phyloP scores from a whole-genome alignment of 2,797 vertebrate species.

The Hemitrygon akajei region DNA sequence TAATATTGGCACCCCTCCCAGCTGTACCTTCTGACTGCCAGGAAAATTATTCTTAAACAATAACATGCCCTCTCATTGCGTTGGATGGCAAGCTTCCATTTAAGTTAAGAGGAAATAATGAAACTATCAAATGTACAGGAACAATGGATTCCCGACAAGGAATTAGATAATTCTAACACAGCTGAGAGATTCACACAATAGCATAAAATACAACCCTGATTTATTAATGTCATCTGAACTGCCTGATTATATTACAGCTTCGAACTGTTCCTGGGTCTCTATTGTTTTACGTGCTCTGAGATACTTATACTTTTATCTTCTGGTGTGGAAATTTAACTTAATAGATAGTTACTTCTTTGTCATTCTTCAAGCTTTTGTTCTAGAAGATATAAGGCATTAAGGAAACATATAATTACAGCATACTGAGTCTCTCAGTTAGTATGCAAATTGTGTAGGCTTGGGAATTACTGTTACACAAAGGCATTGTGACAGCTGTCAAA shows the following conservation, averaged over 20 bases:
- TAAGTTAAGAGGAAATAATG: not conserved
- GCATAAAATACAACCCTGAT: not conserved
- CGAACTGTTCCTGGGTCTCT: not conserved
- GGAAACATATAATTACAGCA: not conserved
- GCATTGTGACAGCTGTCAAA: not conserved
- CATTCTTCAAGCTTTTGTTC: not conserved
- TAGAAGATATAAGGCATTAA: not conserved
- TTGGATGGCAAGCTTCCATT: slow-evolving; percentile 5
- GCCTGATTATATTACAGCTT: not conserved
- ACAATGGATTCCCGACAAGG: not conserved
- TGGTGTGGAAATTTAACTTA: not conserved
- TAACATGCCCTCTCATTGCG: slow-evolving; percentile 8
- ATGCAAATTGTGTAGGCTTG: not conserved
- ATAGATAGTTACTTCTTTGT: not conserved
- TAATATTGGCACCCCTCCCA: slow-evolving; percentile 8
- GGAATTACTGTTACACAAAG: not conserved
- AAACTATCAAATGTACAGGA: slow-evolving; percentile 18
- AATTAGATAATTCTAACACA: not conserved
- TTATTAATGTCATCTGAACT: slow-evolving; percentile 27
- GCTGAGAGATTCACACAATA: slow-evolving; percentile 7
- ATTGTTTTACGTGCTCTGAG: not conserved
- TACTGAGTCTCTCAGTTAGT: not conserved
- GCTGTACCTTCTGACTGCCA: not conserved
- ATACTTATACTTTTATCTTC: not conserved
- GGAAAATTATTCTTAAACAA: slow-evolving; percentile 30